Base-by-base conservation (phyloP, 2,113 vertebrate species). In the Oryzias curvinotus region DNA sequence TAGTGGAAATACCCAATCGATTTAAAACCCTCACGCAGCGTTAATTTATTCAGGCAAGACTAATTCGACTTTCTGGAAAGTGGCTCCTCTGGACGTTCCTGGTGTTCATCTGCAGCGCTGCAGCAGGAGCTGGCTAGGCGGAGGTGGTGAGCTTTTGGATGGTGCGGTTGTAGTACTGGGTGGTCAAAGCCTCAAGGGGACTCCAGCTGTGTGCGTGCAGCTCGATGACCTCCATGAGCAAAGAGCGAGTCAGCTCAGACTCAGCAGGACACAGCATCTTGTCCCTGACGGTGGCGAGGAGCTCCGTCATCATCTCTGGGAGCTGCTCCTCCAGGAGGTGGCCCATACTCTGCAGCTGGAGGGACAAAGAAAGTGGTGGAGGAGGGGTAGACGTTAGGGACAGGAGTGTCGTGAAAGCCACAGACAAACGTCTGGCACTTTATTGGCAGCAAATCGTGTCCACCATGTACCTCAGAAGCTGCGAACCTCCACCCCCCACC, bases 181-280 rank as follows among this genome's bases (percentile, higher is more conserved):
- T 96, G 89, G 97, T 98, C 83, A 94, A 93, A 30, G 95, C 94
- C 1, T 93, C 97, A 88, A 99, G 91, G 48, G 96, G 97, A 90
- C 93, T 94, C 97, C 97, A 99, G 89, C 87, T 94, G 89, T 98
- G 97, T 78, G 97, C 97, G 0, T 98, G 97, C 75, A 98, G 92
- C 91, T 99, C 97, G 0, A 99, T 96, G 91, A 98, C 96, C 93
- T 99, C 97, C 87, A 99, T 95, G 68, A 99, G 95, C 66, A 99
- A 91, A 3, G 97, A 99, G 66, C 97, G 89, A 0, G 95, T 98
- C 88, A 99, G 93, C 91, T 90, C 95, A 5, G 97, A 99, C 84
- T 98, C 97, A 0, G 93, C 92, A 19, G 97, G 96, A 77, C 95
- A 94, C 56, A 99, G 90, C 96, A 99, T 99, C 93, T 98, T 99